A percentile compares a stretch with the other conserved stretches of the same genome.
phyloP scores from a whole-genome alignment of 2,888 invertebrate genomes.

The Artemia sinica region DNA sequence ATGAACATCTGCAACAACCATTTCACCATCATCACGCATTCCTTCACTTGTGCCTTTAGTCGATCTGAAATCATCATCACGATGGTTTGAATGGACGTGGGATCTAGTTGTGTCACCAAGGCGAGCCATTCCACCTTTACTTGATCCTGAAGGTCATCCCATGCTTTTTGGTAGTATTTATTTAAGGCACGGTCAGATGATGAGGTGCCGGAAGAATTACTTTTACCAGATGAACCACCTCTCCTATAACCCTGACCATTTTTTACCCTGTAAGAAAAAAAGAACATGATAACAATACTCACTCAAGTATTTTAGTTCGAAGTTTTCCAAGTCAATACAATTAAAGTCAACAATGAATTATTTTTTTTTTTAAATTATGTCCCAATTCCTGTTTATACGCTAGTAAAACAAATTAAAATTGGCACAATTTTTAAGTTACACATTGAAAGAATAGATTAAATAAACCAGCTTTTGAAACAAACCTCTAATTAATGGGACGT shows the following conservation, averaged over 20 bases:
- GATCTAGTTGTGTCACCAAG: constrained; percentile 8
- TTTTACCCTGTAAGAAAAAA: constrained; percentile 42
- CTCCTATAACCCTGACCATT: constrained; percentile 72
- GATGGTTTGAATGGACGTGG: constrained; percentile 15
- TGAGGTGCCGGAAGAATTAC: constrained; percentile 71
- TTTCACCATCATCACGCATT: constrained; percentile 31
- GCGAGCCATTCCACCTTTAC: constrained; percentile 15
- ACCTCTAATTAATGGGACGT: too few species aligned
- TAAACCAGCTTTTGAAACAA: too few species aligned
- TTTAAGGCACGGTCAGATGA: constrained; percentile 65
- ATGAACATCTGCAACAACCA: constrained; percentile 31
- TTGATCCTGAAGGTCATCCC: constrained; percentile 70
- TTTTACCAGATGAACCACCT: constrained; percentile 62
- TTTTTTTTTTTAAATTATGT: too few species aligned
- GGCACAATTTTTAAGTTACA: too few species aligned
- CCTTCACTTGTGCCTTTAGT: constrained; percentile 30
- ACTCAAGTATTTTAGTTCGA: too few species aligned
- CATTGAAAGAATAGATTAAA: too few species aligned
- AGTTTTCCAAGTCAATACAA: too few species aligned
- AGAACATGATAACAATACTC: too few species aligned
- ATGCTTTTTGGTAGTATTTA: constrained; percentile 73
- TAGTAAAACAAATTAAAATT: too few species aligned
- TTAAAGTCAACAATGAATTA: too few species aligned
- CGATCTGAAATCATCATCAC: constrained; percentile 25
- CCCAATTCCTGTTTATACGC: too few species aligned